Conservation (phyloP, 2,113 vertebrate species). For the Sisor rabdophorus region DNA sequence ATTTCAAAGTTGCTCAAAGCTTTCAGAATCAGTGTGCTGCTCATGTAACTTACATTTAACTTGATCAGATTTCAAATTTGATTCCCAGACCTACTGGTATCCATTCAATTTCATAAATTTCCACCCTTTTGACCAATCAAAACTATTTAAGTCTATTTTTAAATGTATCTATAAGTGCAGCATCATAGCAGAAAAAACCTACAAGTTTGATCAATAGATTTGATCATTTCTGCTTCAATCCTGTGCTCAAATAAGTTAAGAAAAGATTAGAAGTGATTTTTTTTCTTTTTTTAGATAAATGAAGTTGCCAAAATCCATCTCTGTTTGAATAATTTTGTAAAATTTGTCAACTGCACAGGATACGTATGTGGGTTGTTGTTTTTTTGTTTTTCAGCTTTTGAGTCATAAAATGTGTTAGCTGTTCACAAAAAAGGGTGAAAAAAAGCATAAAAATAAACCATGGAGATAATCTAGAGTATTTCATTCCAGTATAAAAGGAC, state of each 20-base stretch:
- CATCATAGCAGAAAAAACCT: background rate
- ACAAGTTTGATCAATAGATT: background rate
- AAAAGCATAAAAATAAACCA: background rate
- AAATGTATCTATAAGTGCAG: too few relatives aligned
- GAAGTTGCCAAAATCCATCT: background rate
- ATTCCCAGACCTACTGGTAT: background rate
- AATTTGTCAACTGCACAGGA: background rate
- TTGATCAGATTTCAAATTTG: too few relatives aligned
- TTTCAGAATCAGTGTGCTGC: too few relatives aligned
- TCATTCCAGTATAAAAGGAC: constrained; percentile 33
- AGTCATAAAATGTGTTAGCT: constrained; percentile 30
- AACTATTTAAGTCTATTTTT: background rate
- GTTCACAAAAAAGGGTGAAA: background rate
- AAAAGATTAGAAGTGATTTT: background rate
- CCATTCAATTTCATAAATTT: background rate
- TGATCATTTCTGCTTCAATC: background rate
- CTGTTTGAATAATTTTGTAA: constrained; percentile 1
- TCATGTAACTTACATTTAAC: too few relatives aligned
- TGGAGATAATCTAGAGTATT: constrained; percentile 10
- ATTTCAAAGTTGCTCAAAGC: too few relatives aligned
- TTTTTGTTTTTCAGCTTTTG: constrained; percentile 25
- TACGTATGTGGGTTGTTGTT: background rate
- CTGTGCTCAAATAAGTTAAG: background rate
- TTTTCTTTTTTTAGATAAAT: background rate
- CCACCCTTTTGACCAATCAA: background rate